Percentiles rank a stretch among this genome's conserved stretches.
These are phyloP conservation scores for Lampris megalopsis DNA, from an alignment of 2,113 vertebrate species.

Conservation along the genomic window DNA sequence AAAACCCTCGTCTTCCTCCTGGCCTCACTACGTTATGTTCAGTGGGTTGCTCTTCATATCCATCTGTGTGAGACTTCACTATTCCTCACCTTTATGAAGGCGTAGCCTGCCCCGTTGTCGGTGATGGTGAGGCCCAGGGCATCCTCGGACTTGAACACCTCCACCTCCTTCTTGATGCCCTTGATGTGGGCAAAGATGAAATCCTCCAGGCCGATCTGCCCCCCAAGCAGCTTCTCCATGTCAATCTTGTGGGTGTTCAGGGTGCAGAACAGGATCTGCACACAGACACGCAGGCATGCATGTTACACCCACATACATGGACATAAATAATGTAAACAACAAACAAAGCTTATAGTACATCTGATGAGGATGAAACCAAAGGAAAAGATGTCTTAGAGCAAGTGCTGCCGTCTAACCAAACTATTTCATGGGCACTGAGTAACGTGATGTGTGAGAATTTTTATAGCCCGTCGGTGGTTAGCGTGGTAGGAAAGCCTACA, in stretches of 20 bases:
- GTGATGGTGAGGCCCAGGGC: constrained; percentile 96
- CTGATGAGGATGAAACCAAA: neutral
- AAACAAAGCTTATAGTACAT: neutral
- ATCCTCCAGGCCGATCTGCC: constrained; percentile 95
- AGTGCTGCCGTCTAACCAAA: neutral
- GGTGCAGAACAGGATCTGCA: constrained; percentile 96
- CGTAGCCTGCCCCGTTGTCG: constrained; percentile 91
- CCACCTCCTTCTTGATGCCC: constrained; percentile 93
- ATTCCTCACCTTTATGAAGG: constrained; percentile 93
- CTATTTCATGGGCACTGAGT: neutral
- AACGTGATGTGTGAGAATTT: neutral
- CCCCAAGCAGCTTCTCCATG: constrained; percentile 94
- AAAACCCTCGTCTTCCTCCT: no score
- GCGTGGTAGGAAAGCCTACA: neutral
- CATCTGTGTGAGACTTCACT: neutral
- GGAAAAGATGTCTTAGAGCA: neutral
- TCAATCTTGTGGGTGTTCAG: constrained; percentile 96
- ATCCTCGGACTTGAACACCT: constrained; percentile 89
- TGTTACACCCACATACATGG: constrained; percentile 1
- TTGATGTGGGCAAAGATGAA: constrained; percentile 97
- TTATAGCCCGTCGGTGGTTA: no score
- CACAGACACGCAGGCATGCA: neutral
- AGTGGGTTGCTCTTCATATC: neutral
- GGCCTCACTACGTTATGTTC: neutral
- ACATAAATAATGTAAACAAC: neutral